Conservation (phyloP, 1,140 invertebrate species). For the Aphelinus certus region DNA sequence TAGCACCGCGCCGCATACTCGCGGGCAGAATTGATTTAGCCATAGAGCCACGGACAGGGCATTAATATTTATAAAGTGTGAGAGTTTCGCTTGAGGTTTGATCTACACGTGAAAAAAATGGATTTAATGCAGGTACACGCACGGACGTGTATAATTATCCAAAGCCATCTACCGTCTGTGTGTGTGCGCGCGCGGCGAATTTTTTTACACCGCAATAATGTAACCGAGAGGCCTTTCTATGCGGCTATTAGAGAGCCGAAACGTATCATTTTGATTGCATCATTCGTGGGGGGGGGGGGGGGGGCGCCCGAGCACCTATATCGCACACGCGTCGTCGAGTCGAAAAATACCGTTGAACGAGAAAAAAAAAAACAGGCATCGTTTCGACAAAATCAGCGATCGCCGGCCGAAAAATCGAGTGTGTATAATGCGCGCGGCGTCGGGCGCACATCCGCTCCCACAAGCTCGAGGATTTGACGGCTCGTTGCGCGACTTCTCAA, state of each 20-base stretch:
- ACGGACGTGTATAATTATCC: conserved; percentile 19
- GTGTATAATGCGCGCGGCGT: neutral
- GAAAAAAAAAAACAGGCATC: too few species aligned
- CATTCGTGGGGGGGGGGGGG: neutral
- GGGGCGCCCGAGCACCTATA: neutral
- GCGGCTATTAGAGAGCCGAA: conserved; percentile 21
- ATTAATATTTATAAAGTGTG: conserved; percentile 24
- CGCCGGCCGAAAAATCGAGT: neutral
- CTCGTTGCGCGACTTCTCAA: neutral
- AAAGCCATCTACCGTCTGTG: conserved; percentile 15
- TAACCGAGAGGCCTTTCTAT: conserved; percentile 30
- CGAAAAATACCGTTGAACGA: conserved; percentile 12
- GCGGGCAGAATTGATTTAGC: conserved; percentile 15
- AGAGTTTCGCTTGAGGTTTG: conserved; percentile 23
- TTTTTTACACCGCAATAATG: conserved; percentile 33
- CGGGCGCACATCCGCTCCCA: conserved; percentile 14
- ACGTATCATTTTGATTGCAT: conserved; percentile 34
- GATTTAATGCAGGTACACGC: conserved; percentile 12
- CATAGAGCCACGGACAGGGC: neutral
- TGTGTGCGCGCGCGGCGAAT: neutral
- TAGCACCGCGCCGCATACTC: neutral
- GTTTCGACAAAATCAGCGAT: neutral
- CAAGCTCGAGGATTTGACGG: neutral
- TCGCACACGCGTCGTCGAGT: neutral
- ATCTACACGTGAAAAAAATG: neutral